Percentiles rank a stretch among this genome's conserved stretches.
Evolutionary conservation across 1,140 invertebrate species (phyloP).

Genomic region (Aphelenchoides fujianensis): DNA sequence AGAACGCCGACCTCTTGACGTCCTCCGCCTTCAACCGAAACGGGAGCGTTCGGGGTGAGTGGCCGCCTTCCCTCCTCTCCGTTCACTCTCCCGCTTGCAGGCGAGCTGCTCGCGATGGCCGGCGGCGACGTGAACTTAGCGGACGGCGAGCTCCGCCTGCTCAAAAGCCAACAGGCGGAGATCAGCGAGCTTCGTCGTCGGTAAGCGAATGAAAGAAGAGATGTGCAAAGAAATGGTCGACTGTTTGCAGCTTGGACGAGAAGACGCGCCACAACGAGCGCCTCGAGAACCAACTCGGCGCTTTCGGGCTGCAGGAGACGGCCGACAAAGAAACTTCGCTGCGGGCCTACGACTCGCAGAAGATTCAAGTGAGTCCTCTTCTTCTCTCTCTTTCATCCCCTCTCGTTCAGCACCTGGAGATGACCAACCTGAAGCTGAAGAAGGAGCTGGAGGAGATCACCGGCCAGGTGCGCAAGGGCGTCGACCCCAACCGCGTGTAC

Average conservation of each 20-base stretch:
- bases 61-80: not conserved
- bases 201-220: no score
- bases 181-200: constrained; percentile 43
- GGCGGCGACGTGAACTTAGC: constrained; percentile 27
- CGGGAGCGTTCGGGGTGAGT: constrained; percentile 24
- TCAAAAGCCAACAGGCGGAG: constrained; percentile 38
- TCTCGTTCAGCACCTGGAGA: constrained; percentile 9
- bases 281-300: constrained; percentile 23
- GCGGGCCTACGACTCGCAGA: no score
- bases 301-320: no score
- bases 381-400: not conserved
- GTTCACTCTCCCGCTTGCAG: constrained; percentile 10
- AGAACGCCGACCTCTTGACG: constrained; percentile 49
- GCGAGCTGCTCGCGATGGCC: constrained; percentile 18
- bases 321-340: constrained; percentile 20
- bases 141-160: constrained; percentile 34
- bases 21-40: constrained; percentile 21
- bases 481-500: not conserved
- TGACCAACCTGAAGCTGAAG: constrained; percentile 15
- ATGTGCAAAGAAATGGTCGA: no score
- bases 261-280: constrained; percentile 10
- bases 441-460: not conserved
- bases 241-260: constrained; percentile 17
- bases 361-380: constrained; percentile 10
- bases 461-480: not conserved